A percentile compares a stretch with the other conserved stretches of the same genome.
Evolutionary conservation across 53 echinoderm and acorn worm species (phyloP).

Genomic region (Temnopleurus reevesii): DNA sequence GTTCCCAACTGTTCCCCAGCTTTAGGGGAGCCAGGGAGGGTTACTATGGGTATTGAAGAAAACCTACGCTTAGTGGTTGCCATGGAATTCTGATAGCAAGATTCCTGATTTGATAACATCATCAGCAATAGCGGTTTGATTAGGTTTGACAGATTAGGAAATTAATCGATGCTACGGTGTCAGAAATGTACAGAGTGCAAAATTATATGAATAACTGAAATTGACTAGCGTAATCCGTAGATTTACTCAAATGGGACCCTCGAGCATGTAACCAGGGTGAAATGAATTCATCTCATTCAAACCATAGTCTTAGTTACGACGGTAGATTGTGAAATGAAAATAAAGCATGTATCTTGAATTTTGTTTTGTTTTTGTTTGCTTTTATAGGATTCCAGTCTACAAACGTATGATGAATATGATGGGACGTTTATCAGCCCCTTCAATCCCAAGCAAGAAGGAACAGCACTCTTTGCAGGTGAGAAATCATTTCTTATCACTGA

Average conservation of each 20-base stretch:
- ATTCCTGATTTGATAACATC: conserved; percentile 2
- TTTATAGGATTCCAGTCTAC: conserved; percentile 58
- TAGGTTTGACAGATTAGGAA: conserved; percentile 11
- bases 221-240: neutral
- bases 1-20: neutral
- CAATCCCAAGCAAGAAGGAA: conserved; percentile 77
- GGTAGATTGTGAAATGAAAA: neutral
- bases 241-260: neutral
- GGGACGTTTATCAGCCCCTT: conserved; percentile 79
- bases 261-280: neutral
- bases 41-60: neutral
- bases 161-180: conserved; percentile 15
- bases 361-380: neutral
- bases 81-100: neutral
- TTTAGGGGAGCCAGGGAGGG: no score
- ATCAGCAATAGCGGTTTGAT: neutral
- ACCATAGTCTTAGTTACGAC: neutral
- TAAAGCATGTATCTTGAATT: neutral
- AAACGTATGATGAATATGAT: conserved; percentile 21
- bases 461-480: conserved; percentile 94
- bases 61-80: neutral
- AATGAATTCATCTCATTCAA: neutral
- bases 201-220: neutral
- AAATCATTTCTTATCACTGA: neutral
- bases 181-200: neutral